Evolutionary conservation across 1,140 invertebrate species (phyloP), one percentile per base, ranked within the genome.

Genomic region (Stenopsyche tienmushanensis): DNA sequence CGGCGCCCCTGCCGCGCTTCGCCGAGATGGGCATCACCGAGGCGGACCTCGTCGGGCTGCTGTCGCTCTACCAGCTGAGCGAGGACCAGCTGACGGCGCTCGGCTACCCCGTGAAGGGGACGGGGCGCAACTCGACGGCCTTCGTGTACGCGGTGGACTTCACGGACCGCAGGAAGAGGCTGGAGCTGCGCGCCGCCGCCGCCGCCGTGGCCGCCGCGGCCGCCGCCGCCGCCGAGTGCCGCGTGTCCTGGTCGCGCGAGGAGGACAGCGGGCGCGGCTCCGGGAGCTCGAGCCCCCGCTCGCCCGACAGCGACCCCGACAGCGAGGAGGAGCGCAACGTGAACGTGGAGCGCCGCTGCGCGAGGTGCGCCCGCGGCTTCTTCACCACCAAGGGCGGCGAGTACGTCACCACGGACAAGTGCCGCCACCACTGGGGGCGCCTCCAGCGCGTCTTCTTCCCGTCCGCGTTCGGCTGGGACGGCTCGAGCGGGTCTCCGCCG

Each of bases 361-460:
- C 84, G 7, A 83, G 93, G 25, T 96, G 93, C 80, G 80, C 82
- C 24, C 83, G 83, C 66, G 79, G 78, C 23, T 96, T 93, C 74
- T 81, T 84, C 64, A 82, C 92, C 20, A 78, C 81, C 15, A 81
- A 84, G 23, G 77, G 78, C 18, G 87, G 88, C 15, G 84, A 88
- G 67, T 92, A 91, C 73, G 69, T 88, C 1, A 82, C 80, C 0
- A 74, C 83, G 24, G 88, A 93, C 50, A 76, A 83, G 18, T 97
- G 94, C 77, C 59, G 80, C 0, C 91, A 93, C 74, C 94, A 97
- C 73, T 93, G 88, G 85, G 93, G 91, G 2, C 90, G 89, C 65
- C 72, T 87, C 26, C 71, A 71, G 39, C 75, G 42, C 72, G n/a
- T 75, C 71, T 34, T n/a, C n/a, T n/a, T n/a, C n/a, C n/a, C n/a